A percentile compares a stretch with the other conserved stretches of the same genome.
These are phyloP conservation scores for Montipora capricornis DNA, from an alignment of 64 coral and sea anemone genomes.

Conservation along the genomic window DNA sequence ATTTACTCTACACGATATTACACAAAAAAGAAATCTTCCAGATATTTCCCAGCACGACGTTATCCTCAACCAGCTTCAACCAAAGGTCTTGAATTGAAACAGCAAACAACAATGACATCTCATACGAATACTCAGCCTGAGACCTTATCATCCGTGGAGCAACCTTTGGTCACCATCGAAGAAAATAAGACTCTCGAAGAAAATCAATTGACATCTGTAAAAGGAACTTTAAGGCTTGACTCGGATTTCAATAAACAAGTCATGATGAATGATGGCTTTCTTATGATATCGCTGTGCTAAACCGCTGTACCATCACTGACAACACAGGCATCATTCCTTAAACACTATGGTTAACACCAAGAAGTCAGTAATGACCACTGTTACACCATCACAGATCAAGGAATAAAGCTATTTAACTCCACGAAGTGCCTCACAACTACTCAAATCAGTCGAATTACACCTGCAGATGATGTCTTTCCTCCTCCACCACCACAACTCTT, in stretches of 20 bases:
- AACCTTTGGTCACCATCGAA: neutral
- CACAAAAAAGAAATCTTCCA: neutral
- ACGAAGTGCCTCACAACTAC: neutral
- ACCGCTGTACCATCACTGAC: neutral
- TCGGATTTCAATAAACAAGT: neutral
- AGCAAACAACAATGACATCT: slow-evolving; percentile 10
- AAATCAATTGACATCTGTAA: neutral
- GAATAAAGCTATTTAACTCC: neutral
- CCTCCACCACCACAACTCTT: neutral
- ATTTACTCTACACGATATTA: neutral
- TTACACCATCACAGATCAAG: neutral
- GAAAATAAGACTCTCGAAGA: neutral
- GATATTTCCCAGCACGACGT: neutral
- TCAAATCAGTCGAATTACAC: neutral
- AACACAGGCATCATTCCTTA: neutral
- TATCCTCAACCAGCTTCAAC: neutral
- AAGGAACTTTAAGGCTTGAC: neutral
- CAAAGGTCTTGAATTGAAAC: neutral
- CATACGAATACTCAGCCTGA: neutral
- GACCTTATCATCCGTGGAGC: neutral
- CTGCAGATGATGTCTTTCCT: neutral
- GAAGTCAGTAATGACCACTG: neutral
- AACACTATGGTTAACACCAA: neutral
- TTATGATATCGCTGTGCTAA: neutral
- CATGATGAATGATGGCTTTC: neutral